These are phyloP conservation scores for Ischnura elegans DNA, from an alignment of 2,888 invertebrate species.

Conservation along the genomic window DNA sequence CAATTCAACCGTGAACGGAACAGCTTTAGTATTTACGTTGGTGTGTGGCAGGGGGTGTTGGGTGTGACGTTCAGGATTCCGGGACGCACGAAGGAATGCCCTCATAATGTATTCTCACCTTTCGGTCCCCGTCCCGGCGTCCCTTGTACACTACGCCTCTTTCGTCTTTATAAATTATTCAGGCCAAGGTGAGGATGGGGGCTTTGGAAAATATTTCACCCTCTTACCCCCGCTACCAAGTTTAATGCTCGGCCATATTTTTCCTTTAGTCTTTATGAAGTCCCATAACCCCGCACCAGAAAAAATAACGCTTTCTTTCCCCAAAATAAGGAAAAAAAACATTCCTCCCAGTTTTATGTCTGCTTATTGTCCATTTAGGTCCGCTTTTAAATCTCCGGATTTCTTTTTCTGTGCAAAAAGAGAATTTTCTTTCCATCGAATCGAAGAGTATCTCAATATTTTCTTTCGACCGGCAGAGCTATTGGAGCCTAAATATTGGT, in stretches of 20 bases:
- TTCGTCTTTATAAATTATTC: slow-evolving; percentile 57
- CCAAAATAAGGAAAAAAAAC: no score
- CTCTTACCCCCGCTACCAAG: background rate
- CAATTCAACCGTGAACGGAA: no score
- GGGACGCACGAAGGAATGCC: slow-evolving; percentile 51
- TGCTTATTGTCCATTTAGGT: background rate
- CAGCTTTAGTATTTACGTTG: slow-evolving; percentile 1
- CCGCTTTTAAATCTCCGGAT: background rate
- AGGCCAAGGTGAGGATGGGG: slow-evolving; percentile 29
- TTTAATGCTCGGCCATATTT: background rate
- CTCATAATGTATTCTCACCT: slow-evolving; percentile 53
- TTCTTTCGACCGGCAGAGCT: background rate
- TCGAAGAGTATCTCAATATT: background rate
- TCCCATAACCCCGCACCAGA: background rate
- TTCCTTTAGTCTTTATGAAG: background rate
- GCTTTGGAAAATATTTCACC: background rate
- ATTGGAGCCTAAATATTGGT: slow-evolving; percentile 29
- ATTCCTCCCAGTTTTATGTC: background rate
- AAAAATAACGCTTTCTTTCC: no score
- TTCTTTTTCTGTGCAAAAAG: background rate
- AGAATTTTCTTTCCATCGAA: background rate
- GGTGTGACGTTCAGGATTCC: background rate
- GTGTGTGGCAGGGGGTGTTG: background rate
- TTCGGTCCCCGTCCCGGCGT: background rate
- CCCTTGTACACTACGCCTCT: slow-evolving; percentile 12